Evolutionary conservation across 2,888 invertebrate species (phyloP), one percentile per base, ranked within the genome.

Genomic region (Halictus quadricinctus): DNA sequence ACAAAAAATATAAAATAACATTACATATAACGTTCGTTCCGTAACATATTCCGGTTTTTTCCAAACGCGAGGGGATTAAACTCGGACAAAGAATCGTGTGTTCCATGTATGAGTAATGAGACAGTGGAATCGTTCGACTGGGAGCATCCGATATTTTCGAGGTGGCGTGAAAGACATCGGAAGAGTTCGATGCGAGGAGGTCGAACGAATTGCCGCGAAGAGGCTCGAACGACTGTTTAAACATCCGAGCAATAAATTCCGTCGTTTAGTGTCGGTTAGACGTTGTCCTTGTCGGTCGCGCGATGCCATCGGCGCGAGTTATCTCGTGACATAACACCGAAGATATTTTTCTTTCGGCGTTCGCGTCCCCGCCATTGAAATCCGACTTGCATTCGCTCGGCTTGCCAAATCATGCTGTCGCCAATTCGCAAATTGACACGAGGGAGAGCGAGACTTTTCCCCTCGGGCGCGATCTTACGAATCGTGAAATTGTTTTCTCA

Each of bases 291-390:
- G 85, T 80, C 83, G 58, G 54, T n/a, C 72, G 72, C 66, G 72
- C 84, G 66, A 72, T 84, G 69, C 75, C 75, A 76, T n/a, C 50
- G 18, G 70, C 64, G 77, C 73, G 74, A 69, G 77, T 80, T 77
- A 77, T 84, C 70, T 74, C 18, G 43, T 80, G 76, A 85, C 85
- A 48, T 77, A 84, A 85, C 74, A 54, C 0, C 70, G 21, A 36
- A 64, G 76, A 84, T 75, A 84, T 80, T 84, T 76, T 85, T 84
- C 84, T 76, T 72, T 64, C 64, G 43, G 66, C 7, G 36, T 8
- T 18, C 2, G 15, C 36, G 66, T 43, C 21, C 29, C 15, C 58
- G 36, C 25, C n/a, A 46, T 36, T 15, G 73, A 15, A 50, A 50
- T 41, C 69, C 36, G 41, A 25, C 50, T 69, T 41, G 41, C 21